Conservation (phyloP, 2,113 vertebrate genomes). For the Camelus bactrianus region DNA sequence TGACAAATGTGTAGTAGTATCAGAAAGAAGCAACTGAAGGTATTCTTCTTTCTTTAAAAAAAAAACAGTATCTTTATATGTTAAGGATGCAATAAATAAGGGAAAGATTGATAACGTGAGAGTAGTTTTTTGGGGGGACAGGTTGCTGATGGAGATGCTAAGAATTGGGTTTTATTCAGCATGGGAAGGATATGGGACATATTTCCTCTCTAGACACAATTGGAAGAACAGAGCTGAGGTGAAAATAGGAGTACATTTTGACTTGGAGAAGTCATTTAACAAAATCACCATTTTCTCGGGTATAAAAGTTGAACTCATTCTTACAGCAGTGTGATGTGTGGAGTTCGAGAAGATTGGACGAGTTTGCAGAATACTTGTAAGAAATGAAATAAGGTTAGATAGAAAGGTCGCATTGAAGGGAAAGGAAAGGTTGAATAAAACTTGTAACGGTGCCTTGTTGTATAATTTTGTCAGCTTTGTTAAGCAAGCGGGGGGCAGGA, state of each 20-base stretch:
- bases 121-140: background rate
- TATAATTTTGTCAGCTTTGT: background rate
- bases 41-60: background rate
- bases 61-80: conserved; percentile 20
- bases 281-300: background rate
- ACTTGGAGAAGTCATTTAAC: background rate
- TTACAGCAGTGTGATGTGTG: background rate
- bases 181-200: background rate
- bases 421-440: background rate
- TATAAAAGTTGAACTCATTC: background rate
- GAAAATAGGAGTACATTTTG: conserved; percentile 27
- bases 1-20: background rate
- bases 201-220: background rate
- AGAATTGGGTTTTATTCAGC: conserved; percentile 34
- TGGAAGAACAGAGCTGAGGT: background rate
- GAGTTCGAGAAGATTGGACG: background rate
- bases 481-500: background rate
- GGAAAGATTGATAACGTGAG: background rate
- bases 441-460: background rate
- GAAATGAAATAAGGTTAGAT: background rate
- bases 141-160: background rate
- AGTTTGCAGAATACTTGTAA: background rate
- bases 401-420: background rate
- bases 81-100: conserved; percentile 24
- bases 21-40: background rate